phyloP scores from a whole-genome alignment of 2,888 invertebrate genomes.

The Agonopterix heracliana region DNA sequence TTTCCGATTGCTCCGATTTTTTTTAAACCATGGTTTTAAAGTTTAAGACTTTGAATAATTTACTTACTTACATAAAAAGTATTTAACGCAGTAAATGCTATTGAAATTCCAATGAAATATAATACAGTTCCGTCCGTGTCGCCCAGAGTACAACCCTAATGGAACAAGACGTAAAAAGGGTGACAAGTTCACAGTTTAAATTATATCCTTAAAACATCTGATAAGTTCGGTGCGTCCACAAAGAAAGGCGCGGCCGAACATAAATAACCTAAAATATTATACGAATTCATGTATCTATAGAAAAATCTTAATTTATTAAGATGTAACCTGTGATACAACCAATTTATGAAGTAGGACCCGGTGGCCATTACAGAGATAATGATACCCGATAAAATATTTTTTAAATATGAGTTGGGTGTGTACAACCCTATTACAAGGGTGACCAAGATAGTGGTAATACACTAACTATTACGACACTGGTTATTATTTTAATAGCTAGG shows the following conservation, averaged over 20 bases:
- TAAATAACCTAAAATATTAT: slow-evolving; percentile 64
- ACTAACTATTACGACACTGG: slow-evolving; percentile 6
- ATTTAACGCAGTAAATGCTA: too few species aligned
- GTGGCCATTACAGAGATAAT: slow-evolving; percentile 50
- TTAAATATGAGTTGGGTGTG: slow-evolving; percentile 11
- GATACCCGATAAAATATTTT: slow-evolving; percentile 39
- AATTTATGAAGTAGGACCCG: slow-evolving; percentile 51
- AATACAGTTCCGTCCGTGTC: too few species aligned
- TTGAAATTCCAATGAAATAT: too few species aligned
- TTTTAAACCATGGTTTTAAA: too few species aligned
- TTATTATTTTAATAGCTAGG: slow-evolving; percentile 7
- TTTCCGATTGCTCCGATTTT: too few species aligned
- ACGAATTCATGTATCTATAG: slow-evolving; percentile 36
- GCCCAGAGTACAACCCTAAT: slow-evolving; percentile 24
- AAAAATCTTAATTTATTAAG: slow-evolving; percentile 67
- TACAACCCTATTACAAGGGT: slow-evolving; percentile 16
- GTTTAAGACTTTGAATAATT: too few species aligned
- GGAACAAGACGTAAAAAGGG: slow-evolving; percentile 29
- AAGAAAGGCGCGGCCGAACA: slow-evolving; percentile 35
- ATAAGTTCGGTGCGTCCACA: slow-evolving; percentile 46
- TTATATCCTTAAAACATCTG: slow-evolving; percentile 55
- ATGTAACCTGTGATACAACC: slow-evolving; percentile 51
- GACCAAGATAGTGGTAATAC: slow-evolving; percentile 4
- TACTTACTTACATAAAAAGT: too few species aligned
- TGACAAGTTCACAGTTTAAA: slow-evolving; percentile 57